These are phyloP conservation scores for Eurytoma adleriae DNA, from an alignment of 2,888 invertebrate genomes.

Conservation along the genomic window DNA sequence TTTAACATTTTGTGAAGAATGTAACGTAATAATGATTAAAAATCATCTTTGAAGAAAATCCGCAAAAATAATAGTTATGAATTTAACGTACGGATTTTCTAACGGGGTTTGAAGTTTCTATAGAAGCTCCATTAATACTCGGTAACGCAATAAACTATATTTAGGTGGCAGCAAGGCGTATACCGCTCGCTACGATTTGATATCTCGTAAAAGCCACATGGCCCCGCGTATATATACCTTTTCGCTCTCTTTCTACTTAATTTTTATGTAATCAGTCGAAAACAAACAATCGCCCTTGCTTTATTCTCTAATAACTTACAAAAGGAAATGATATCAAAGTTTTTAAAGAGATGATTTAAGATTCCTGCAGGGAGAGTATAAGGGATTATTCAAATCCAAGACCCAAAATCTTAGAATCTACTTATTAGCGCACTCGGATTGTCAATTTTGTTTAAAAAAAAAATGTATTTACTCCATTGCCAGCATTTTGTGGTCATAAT, in stretches of 20 bases:
- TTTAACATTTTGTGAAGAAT: too few species aligned
- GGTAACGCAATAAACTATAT: slow-evolving; percentile 76
- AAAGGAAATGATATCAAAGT: background rate
- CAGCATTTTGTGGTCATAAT: too few species aligned
- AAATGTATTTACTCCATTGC: too few species aligned
- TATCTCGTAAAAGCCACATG: slow-evolving; percentile 76
- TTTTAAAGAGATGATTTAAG: too few species aligned
- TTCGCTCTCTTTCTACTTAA: slow-evolving; percentile 13
- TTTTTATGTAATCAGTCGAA: slow-evolving; percentile 31
- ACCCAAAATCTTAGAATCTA: too few species aligned
- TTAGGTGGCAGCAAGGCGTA: slow-evolving; percentile 73
- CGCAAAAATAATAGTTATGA: background rate
- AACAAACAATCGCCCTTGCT: background rate
- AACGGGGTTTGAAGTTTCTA: slow-evolving; percentile 65
- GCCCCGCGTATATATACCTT: slow-evolving; percentile 62
- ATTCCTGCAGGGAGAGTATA: too few species aligned
- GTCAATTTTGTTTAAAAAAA: too few species aligned
- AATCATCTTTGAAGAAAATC: too few species aligned
- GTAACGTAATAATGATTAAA: too few species aligned
- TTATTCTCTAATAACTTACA: background rate
- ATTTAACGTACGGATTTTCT: slow-evolving; percentile 41
- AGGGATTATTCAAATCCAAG: too few species aligned
- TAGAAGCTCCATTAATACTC: slow-evolving; percentile 74
- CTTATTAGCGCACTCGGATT: too few species aligned
- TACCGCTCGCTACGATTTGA: slow-evolving; percentile 72